Conservation (phyloP, 2,888 invertebrate genomes). For the Branchipolynoe longqiensis region DNA sequence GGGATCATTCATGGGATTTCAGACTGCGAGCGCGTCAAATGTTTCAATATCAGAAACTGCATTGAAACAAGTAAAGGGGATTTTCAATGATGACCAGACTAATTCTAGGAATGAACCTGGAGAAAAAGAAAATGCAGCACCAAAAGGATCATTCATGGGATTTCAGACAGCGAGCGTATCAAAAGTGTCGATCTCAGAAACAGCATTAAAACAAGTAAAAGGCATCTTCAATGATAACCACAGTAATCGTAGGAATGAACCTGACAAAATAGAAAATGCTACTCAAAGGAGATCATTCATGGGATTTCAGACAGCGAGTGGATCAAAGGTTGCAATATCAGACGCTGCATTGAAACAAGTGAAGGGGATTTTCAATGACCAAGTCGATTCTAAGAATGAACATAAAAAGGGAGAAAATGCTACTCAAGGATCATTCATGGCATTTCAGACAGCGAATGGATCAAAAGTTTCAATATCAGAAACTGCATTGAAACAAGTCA, state of each 20-base stretch:
- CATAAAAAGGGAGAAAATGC: neutral
- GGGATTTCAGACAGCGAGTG: neutral
- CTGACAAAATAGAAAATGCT: neutral
- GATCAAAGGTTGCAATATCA: constrained; percentile 3
- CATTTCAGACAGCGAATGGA: constrained; percentile 6
- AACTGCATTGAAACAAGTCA: neutral
- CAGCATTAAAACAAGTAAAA: neutral
- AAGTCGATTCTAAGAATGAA: neutral
- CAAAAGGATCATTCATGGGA: neutral
- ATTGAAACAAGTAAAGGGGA: neutral
- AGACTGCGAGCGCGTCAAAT: constrained; percentile 3
- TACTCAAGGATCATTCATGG: neutral
- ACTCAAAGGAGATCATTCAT: neutral
- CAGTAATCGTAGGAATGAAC: neutral
- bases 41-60: neutral
- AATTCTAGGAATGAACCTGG: neutral
- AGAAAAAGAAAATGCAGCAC: neutral
- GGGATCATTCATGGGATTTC: neutral
- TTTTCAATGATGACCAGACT: neutral
- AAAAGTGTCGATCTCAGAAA: neutral
- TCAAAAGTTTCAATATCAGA: constrained; percentile 7
- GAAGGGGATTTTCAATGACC: neutral
- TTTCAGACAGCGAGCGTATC: neutral
- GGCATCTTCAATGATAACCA: neutral
- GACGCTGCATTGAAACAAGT: constrained; percentile 3